phyloP scores from a whole-genome alignment of 2,113 vertebrate genomes.

The Isichthys henryi region DNA sequence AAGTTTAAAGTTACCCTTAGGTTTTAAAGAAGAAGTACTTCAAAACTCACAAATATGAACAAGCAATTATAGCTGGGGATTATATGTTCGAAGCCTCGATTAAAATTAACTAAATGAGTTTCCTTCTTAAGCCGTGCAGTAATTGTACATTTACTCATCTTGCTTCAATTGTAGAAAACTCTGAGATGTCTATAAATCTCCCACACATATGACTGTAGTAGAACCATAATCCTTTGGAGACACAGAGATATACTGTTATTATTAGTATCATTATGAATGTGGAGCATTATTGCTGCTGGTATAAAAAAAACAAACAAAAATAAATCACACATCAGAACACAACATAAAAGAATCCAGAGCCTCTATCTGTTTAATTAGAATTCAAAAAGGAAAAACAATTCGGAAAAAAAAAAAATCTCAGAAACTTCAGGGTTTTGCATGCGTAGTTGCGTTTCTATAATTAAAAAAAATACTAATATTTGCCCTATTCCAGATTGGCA shows the following conservation, averaged over 20 bases:
- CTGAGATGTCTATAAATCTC: neutral
- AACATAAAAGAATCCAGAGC: neutral
- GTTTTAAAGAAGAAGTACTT: neutral
- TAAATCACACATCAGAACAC: neutral
- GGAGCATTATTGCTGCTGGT: neutral
- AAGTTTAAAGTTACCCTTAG: neutral
- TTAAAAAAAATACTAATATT: constrained; percentile 1
- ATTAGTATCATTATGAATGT: neutral
- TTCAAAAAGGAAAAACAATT: neutral
- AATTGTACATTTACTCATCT: neutral
- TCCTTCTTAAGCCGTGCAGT: neutral
- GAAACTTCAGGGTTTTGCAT: neutral
- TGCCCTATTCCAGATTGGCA: neutral
- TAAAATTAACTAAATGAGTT: neutral
- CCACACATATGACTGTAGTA: neutral
- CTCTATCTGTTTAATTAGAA: neutral
- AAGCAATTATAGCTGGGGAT: neutral
- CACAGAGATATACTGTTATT: neutral
- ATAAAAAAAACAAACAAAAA: neutral
- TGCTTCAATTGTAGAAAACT: neutral
- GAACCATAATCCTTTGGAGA: neutral
- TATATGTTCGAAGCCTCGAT: neutral
- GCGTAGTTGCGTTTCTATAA: neutral
- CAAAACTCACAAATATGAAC: neutral
- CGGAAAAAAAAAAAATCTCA: neutral